A percentile compares a stretch with the other conserved stretches of the same genome.
These are phyloP conservation scores for Tinamus guttatus DNA, from an alignment of 2,113 vertebrate species.

Conservation along the genomic window DNA sequence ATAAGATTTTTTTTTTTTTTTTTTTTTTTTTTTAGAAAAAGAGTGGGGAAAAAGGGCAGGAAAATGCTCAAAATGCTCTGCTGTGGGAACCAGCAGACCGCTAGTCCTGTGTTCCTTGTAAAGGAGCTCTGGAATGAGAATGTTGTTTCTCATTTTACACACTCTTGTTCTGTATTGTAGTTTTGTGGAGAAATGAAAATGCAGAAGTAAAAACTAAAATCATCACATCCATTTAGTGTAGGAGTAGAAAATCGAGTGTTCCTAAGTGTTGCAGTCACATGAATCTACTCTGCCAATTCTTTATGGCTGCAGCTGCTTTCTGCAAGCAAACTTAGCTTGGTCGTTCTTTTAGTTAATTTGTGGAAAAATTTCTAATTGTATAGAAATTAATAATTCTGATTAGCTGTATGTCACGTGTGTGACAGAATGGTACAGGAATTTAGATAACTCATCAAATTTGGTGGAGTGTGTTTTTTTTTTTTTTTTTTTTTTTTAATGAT, in stretches of 20 bases:
- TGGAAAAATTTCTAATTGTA: neutral
- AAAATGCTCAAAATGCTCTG: neutral
- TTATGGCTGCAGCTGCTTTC: neutral
- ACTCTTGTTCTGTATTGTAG: neutral
- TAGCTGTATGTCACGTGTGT: neutral
- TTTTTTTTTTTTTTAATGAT: neutral
- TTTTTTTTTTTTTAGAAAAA: neutral
- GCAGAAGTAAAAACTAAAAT: neutral
- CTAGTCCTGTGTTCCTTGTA: neutral
- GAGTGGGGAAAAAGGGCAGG: neutral
- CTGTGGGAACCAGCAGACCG: neutral
- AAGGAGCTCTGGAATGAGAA: neutral
- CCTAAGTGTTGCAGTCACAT: neutral
- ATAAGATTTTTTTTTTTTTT: neutral
- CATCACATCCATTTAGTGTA: neutral
- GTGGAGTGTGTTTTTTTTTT: no score
- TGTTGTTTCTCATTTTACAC: neutral
- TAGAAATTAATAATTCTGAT: neutral
- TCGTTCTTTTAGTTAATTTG: neutral
- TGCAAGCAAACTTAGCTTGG: neutral
- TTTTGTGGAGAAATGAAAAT: neutral
- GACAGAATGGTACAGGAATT: neutral
- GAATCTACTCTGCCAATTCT: neutral
- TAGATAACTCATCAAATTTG: neutral
- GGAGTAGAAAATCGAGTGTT: neutral